Base-by-base conservation (phyloP, 1,140 invertebrate species). In the Venturia canescens region DNA sequence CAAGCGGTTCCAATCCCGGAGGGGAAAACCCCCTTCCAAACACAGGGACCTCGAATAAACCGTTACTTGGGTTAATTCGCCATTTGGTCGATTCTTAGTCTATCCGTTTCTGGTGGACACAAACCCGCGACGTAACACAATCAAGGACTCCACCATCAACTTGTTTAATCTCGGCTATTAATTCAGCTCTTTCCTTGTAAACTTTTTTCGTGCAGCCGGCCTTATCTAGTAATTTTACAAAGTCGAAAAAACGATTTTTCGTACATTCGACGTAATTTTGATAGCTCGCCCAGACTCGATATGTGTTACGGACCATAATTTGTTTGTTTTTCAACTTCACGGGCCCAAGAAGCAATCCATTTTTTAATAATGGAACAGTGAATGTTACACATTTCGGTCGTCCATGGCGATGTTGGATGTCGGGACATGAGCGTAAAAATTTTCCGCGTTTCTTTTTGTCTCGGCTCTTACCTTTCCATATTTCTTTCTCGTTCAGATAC, bases 371-470 rank as follows among this genome's bases (percentile, higher is more conserved):
- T 13, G 70, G 70, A 13, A 50, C 16, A 44, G 18, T 44, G 13
- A n/a, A 21, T 18, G 21, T 71, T 44, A 57, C 11, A 15, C 7
- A 1, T 15, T 50, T 11, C 18, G 21, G 11, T 26, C 34, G 15
- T 21, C 13, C 4, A 77, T 29, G 34, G 16, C 27, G 18, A 27
- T 78, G 53, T 23, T 69, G 29, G 7, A 82, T 67, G 44, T 82
- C 70, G 15, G 80, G 69, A 50, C 76, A 82, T 63, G 69, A 13
- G 26, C 15, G 16, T 21, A 79, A 29, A 79, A 79, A 82, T 79
- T 74, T 74, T 18, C 76, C 70, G 2, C 70, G 50, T 34, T 50
- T 66, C 7, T 63, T 79, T 66, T 26, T 53, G 15, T 57, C 44
- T 72, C 48, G 18, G 53, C 23, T 79, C 21, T 34, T 21, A 26